Evolutionary conservation across 2,797 vertebrate genomes (phyloP), one percentile per base, ranked within the genome.

Genomic region (Eulemur coronatus): DNA sequence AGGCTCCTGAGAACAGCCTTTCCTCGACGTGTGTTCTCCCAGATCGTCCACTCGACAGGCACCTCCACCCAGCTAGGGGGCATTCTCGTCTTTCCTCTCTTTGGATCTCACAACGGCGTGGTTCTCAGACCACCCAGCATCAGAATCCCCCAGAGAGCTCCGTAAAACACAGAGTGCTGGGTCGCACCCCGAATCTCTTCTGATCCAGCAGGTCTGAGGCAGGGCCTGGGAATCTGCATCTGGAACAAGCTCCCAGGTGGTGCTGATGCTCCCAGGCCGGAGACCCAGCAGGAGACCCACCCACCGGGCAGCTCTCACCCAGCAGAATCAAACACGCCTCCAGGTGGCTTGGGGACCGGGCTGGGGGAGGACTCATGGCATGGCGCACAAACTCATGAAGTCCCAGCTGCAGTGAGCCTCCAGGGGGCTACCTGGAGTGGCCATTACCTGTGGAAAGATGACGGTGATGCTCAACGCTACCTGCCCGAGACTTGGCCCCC

Each of bases 351-450:
- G 50, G n/a, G 69, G 24, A 22, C 10, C 12, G 69, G 17, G 9
- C 30, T 5, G 1, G 26, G 46, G 24, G 17, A 33, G 1, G 46
- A 22, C 72, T 3, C 46, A 7, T 4, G 5, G 17, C 1, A 1
- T 0, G 8, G 38, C 9, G 4, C 5, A 1, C 17, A 13, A 4
- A 18, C 5, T 48, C 28, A 63, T 4, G 4, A 48, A 0, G 2
- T 22, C 30, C 48, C 35, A 70, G 35, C 18, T 14, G 15, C 28
- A 69, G 17, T 0, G 17, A 48, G 43, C 26, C 35, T 59, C 72
- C 4, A 26, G 55, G 2, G 20, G 48, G 70, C 38, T 0, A 5
- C 28, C 10, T 5, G 4, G 46, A 65, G 8, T 2, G 50, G 26
- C 0, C 0, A 33, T 10, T 73, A 26, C 80, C 3, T 0, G 5